phyloP scores from a whole-genome alignment of 2,113 vertebrate species.

The Chrysemys picta region DNA sequence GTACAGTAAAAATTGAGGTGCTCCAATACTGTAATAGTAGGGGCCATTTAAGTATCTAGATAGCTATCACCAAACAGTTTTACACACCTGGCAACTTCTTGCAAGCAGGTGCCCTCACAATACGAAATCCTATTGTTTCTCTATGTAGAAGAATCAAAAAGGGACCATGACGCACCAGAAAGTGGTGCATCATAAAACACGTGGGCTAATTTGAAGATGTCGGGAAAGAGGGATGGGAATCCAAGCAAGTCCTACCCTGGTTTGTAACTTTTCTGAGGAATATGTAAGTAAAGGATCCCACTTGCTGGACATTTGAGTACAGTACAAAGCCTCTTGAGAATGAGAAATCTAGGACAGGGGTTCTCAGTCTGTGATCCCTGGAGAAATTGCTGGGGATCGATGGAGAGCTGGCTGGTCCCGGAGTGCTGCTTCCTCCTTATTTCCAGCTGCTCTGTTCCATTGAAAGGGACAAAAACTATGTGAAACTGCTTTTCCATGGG shows the following conservation, averaged over 20 bases:
- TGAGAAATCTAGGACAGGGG: background rate
- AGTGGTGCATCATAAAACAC: background rate
- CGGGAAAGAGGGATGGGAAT: background rate
- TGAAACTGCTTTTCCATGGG: background rate
- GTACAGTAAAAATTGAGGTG: background rate
- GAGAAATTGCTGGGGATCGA: background rate
- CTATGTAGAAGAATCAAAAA: background rate
- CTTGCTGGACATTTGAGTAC: background rate
- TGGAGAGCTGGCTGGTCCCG: background rate
- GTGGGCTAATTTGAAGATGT: background rate
- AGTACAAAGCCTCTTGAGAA: background rate
- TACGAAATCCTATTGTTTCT: background rate
- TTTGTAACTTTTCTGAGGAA: background rate
- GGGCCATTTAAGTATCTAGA: background rate
- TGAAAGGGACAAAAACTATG: background rate
- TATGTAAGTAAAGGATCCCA: background rate
- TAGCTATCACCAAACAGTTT: background rate
- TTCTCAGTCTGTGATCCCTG: background rate
- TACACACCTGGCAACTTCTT: background rate
- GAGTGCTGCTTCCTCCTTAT: background rate
- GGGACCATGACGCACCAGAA: background rate
- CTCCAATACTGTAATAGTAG: background rate
- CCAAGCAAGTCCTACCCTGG: background rate
- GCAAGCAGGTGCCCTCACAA: background rate
- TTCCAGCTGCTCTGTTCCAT: background rate